Base-by-base conservation (phyloP, 2,113 vertebrate species). In the Pitta sordida region DNA sequence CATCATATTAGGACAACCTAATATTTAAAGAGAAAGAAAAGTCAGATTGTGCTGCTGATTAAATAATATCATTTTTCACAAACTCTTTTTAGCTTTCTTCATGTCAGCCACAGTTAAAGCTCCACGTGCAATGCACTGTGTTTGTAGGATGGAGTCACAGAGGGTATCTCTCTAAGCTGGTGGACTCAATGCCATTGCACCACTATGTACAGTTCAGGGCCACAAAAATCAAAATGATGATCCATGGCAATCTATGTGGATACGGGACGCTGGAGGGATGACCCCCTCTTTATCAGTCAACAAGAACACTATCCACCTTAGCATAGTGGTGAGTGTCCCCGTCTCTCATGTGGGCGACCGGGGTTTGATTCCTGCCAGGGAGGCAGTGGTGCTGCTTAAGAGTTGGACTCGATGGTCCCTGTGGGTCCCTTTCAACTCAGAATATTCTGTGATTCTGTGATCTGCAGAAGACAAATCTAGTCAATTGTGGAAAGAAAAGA, bases 111-210 rank as follows among this genome's bases (percentile, higher is more conserved):
- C 55, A 51, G 26, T 73, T 43, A 59, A 52, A 79, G 13, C 68
- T 67, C 39, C 15, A 63, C 53, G 36, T 74, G 55, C 65, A 84
- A 64, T 23, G 24, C 44, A 8, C 49, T 67, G 62, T 69, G 83
- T 80, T 73, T 52, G 76, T 73, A 78, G 76, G 81, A 84, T 37
- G 58, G 51, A 84, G n/a, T 81, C 74, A 82, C 93, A 92, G 91
- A 91, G 92, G 87, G 64, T 92, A 92, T 83, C 85, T 94, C 94
- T 77, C 95, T 89, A 91, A 95, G 93, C 95, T 59, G 6, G 3
- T 23, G 2, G 37, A 90, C 87, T 53, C 39, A 17, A 68, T 83
- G 71, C 48, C 41, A 58, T 24, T 71, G 67, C 91, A 90, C 64
- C 53, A 75, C 36, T 70, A 6, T 10, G 16, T 24, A 60, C 27